Evolutionary conservation across 2,888 invertebrate species (phyloP), one percentile per base, ranked within the genome.

Genomic region (Tanypteryx hageni): DNA sequence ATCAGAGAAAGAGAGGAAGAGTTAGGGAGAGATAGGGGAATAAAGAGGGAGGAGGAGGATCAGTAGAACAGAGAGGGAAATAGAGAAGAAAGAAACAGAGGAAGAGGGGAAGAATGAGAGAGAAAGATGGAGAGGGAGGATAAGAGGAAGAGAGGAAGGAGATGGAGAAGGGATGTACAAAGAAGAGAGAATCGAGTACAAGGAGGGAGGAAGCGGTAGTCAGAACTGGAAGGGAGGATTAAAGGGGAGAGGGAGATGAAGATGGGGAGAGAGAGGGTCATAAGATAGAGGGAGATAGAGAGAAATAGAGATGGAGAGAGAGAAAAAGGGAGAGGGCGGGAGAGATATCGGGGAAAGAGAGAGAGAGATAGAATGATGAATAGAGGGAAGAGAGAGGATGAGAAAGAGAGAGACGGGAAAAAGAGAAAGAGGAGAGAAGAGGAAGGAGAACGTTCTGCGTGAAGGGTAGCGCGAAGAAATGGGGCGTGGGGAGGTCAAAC

Each of bases 401-500:
- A 10, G 27, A 27, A 14, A 22, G 76, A 13, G 22, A 5, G 3
- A 11, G 22, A 22, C 22, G 27, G 22, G 27, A 13, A 22, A 76
- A 22, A 22, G 76, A 76, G n/a, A 14, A n/a, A 0, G n/a, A 27
- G n/a, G n/a, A 9, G 76, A 76, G n/a, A n/a, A n/a, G 76, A 76
- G 14, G 64, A 64, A 16, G 56, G 7, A 44, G 3, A 14, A 8
- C 84, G n/a, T 57, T 57, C 16, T 18, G 57, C 9, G 58, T 16
- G 58, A 22, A 85, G 85, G 83, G 83, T 14, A 27, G 82, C 82
- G 82, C 82, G 82, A 27, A 82, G 22, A 83, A 83, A 31, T 83
- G 57, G 83, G 83, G 83, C 83, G 83, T 83, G 83, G 44, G 56
- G 8, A 57, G 83, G 83, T 83, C 83, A 83, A 83, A 83, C 31